Conservation (phyloP, 2,113 vertebrate genomes). For the Jacana jacana region DNA sequence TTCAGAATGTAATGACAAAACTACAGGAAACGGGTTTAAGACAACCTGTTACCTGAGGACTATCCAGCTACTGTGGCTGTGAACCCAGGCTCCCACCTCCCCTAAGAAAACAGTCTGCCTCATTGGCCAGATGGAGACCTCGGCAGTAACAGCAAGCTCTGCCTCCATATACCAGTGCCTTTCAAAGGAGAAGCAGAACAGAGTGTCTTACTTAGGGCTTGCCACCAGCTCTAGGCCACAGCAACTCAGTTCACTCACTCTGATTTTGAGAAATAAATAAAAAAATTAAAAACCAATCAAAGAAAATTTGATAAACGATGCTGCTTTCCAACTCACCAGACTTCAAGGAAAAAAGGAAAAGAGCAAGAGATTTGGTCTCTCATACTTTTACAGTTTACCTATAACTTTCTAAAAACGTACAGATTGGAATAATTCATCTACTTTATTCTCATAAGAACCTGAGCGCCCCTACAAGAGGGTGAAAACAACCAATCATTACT, state of each 20-base stretch:
- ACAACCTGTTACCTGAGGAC: neutral
- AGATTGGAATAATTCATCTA: neutral
- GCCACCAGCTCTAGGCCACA: neutral
- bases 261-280: neutral
- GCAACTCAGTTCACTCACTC: neutral
- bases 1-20: neutral
- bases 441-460: neutral
- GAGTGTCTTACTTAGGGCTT: neutral
- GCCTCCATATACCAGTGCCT: neutral
- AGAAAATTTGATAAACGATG: neutral
- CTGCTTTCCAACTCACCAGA: neutral
- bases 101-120: neutral
- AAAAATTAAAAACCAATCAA: neutral
- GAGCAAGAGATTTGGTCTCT: rapidly evolving
- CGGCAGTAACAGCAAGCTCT: neutral
- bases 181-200: neutral
- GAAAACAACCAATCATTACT: neutral
- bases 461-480: neutral
- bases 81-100: neutral
- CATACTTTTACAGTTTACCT: neutral
- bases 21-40: neutral
- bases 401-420: neutral
- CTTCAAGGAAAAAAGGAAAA: neutral
- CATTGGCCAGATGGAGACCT: neutral
- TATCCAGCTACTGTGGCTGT: neutral